phyloP scores from a whole-genome alignment of 2,113 vertebrate species.

The Dissostichus mawsoni region DNA sequence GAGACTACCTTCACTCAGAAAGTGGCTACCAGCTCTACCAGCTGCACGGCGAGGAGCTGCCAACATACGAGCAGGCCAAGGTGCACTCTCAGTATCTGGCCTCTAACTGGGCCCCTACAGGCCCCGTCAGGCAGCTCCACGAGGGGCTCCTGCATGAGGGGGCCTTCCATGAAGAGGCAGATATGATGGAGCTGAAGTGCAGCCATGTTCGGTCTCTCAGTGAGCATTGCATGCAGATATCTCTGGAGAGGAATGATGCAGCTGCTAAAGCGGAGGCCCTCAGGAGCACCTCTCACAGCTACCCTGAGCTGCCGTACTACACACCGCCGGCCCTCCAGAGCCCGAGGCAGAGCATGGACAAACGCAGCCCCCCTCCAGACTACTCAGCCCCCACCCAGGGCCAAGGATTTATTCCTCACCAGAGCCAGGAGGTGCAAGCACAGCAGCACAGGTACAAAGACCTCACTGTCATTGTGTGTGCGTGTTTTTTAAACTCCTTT shows the following conservation, averaged over 20 bases:
- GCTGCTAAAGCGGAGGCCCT: slow-evolving; percentile 85
- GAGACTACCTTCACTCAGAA: slow-evolving; percentile 91
- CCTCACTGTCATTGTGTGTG: slow-evolving; percentile 12
- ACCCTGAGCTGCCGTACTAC: slow-evolving; percentile 92
- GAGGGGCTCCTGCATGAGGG: slow-evolving; percentile 72
- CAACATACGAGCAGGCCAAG: slow-evolving; percentile 97
- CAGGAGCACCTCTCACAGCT: slow-evolving; percentile 92
- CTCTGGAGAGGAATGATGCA: slow-evolving; percentile 90
- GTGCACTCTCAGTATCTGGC: slow-evolving; percentile 93
- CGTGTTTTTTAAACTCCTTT: not conserved
- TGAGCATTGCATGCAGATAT: slow-evolving; percentile 94
- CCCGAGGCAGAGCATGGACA: slow-evolving; percentile 75
- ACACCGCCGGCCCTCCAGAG: slow-evolving; percentile 58
- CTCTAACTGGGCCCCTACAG: slow-evolving; percentile 81
- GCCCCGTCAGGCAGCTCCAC: slow-evolving; percentile 53
- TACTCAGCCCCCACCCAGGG: slow-evolving; percentile 86
- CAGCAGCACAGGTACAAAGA: slow-evolving; percentile 92
- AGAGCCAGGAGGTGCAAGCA: slow-evolving; percentile 86
- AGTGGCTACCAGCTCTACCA: slow-evolving; percentile 88
- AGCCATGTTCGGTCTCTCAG: slow-evolving; percentile 95
- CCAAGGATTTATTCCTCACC: slow-evolving; percentile 84
- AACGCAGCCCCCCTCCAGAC: slow-evolving; percentile 90
- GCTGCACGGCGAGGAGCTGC: slow-evolving; percentile 93
- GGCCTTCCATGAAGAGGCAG: slow-evolving; percentile 84
- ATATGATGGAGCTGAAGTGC: slow-evolving; percentile 89